phyloP scores from a whole-genome alignment of 1,140 invertebrate genomes.

The Caenorhabditis briggsae region DNA sequence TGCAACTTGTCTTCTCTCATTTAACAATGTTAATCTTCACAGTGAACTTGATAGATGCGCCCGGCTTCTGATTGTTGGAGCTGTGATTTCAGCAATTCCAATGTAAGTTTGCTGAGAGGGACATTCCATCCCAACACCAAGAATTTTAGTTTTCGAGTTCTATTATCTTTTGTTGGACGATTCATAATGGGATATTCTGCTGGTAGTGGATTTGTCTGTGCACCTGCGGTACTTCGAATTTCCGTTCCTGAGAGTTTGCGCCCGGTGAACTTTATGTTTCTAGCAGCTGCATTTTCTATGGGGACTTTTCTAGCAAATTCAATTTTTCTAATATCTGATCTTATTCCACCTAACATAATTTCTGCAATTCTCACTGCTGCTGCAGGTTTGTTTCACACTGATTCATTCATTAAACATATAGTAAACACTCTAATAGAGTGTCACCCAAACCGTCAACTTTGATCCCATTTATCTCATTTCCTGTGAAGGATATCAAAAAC shows the following conservation, averaged over 20 bases:
- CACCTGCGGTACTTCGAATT: slow-evolving; percentile 27
- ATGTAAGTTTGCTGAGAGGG: not conserved
- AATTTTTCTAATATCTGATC: not conserved
- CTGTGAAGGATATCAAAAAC: no score
- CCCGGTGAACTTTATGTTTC: slow-evolving; percentile 51
- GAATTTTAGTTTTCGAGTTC: not conserved
- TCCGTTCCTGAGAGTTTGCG: slow-evolving; percentile 28
- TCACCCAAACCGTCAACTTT: no score
- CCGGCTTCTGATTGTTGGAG: slow-evolving; percentile 18
- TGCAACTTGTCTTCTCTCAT: slow-evolving; percentile 4
- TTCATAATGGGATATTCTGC: slow-evolving; percentile 57
- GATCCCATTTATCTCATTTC: no score
- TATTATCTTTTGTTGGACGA: not conserved
- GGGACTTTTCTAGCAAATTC: slow-evolving; percentile 55
- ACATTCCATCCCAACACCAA: not conserved
- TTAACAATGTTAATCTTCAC: slow-evolving; percentile 18
- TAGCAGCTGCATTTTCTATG: slow-evolving; percentile 51
- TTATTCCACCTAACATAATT: not conserved
- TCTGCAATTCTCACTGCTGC: slow-evolving; percentile 4
- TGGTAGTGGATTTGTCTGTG: slow-evolving; percentile 61
- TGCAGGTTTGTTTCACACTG: not conserved
- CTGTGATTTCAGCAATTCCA: slow-evolving; percentile 41
- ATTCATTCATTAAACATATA: not conserved
- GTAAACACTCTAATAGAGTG: no score
- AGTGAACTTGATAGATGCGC: slow-evolving; percentile 36